Evolutionary conservation across 2,113 vertebrate species (phyloP).

Genomic region (Osmerus eperlanus): DNA sequence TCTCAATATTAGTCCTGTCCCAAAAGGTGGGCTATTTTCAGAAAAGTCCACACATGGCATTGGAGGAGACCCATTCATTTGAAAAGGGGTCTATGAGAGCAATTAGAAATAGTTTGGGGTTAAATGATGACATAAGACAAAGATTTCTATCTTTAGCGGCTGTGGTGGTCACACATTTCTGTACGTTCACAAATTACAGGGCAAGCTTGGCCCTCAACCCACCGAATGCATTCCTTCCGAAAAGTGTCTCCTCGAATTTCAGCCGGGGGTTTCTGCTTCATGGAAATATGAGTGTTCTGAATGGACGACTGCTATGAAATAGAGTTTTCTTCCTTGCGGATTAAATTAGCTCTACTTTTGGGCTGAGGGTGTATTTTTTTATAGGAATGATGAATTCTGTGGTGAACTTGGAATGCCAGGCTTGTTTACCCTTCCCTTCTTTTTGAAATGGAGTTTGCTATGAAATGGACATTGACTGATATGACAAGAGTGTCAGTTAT

Average conservation of each 20-base stretch:
- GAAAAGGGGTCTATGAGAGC: constrained; percentile 61
- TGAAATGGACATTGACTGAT: constrained; percentile 67
- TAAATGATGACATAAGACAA: constrained; percentile 72
- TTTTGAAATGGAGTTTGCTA: constrained; percentile 44
- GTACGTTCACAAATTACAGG: constrained; percentile 79
- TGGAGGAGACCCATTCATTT: constrained; percentile 69
- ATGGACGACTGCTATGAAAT: constrained; percentile 71
- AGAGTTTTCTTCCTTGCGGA: constrained; percentile 69
- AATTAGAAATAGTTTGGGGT: constrained; percentile 73
- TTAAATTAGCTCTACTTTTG: constrained; percentile 69
- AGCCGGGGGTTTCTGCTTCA: constrained; percentile 70
- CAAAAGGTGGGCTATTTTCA: constrained; percentile 67
- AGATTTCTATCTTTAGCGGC: constrained; percentile 74
- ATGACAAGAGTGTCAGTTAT: constrained; percentile 71
- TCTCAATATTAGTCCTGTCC: constrained; percentile 50
- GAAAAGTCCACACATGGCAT: constrained; percentile 59
- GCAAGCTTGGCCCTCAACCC: constrained; percentile 71
- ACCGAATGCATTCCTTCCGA: constrained; percentile 75
- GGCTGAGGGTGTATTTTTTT: constrained; percentile 59
- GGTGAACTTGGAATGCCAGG: constrained; percentile 60
- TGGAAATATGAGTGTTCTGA: constrained; percentile 72
- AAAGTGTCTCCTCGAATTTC: constrained; percentile 76
- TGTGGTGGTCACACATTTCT: constrained; percentile 72
- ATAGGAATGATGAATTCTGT: constrained; percentile 69
- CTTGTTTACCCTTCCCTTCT: constrained; percentile 68